Percentiles rank a stretch among this genome's conserved stretches.
phyloP scores from a whole-genome alignment of 2,888 invertebrate genomes.

The Conops quadrifasciatus region DNA sequence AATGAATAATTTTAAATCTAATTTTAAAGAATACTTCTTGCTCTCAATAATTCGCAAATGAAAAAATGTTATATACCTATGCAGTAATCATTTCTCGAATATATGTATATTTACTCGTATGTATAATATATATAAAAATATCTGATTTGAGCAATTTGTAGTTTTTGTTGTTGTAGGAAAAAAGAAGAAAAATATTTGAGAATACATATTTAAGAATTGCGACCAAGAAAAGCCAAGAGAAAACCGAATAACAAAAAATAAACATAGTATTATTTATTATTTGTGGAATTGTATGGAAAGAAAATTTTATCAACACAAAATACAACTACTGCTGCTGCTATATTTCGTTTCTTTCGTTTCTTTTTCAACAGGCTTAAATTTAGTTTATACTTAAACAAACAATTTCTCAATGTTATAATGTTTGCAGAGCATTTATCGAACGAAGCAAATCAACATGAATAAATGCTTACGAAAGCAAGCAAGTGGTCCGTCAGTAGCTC shows the following conservation, averaged over 20 bases:
- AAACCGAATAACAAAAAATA: not conserved
- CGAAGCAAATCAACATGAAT: not conserved
- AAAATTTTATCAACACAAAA: constrained; percentile 15
- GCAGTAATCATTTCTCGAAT: not conserved
- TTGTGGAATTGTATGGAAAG: not conserved
- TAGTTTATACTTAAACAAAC: no score
- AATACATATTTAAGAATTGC: not conserved
- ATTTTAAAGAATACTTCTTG: constrained; percentile 26
- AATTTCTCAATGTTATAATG: no score
- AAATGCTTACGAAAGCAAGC: constrained; percentile 22
- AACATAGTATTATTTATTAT: not conserved
- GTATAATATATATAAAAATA: no score
- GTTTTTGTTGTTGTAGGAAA: not conserved
- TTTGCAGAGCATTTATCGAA: constrained; percentile 6
- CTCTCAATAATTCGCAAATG: constrained; percentile 6
- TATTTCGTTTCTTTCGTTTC: no score
- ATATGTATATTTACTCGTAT: not conserved
- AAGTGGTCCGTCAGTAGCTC: not conserved
- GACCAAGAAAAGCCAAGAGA: not conserved
- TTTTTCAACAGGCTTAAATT: no score
- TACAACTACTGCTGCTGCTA: constrained; percentile 2
- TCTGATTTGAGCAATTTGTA: not conserved
- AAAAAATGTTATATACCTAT: not conserved
- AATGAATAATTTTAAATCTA: constrained; percentile 28
- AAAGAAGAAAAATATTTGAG: not conserved